A percentile compares a stretch with the other conserved stretches of the same genome.
These are phyloP conservation scores for Blennius ocellaris DNA, from an alignment of 2,113 vertebrate genomes.

Conservation along the genomic window DNA sequence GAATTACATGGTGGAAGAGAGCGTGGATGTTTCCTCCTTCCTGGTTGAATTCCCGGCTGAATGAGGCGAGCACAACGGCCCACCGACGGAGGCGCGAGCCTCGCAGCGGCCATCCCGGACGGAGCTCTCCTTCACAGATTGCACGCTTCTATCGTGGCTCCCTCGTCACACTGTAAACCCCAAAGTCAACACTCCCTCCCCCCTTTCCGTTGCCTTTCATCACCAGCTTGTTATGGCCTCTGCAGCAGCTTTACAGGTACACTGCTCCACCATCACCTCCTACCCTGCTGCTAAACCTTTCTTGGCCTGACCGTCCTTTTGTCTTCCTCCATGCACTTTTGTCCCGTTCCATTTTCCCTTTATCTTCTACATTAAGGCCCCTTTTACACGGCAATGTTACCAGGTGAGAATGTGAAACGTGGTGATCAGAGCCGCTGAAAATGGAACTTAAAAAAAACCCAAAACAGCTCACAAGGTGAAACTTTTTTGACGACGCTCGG, in stretches of 20 bases:
- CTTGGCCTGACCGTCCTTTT: too few species aligned
- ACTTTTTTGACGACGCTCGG: too few species aligned
- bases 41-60: conserved; percentile 48
- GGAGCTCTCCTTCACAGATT: conserved; percentile 68
- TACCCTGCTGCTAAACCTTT: too few species aligned
- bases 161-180: conserved; percentile 70
- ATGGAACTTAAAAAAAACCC: too few species aligned
- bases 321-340: too few species aligned
- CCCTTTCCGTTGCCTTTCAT: not conserved
- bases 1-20: conserved; percentile 33
- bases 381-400: not conserved
- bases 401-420: too few species aligned
- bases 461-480: too few species aligned
- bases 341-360: conserved; percentile 7
- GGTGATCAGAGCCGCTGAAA: too few species aligned
- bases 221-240: conserved; percentile 19
- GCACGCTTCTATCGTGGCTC: conserved; percentile 67
- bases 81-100: too few species aligned
- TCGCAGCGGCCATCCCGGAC: conserved; percentile 50
- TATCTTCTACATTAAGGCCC: conserved; percentile 36
- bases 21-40: conserved; percentile 26
- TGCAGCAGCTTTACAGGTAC: conserved; percentile 12
- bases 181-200: conserved; percentile 9
- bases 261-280: too few species aligned
- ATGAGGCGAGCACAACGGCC: too few species aligned